phyloP scores from a whole-genome alignment of 37 sponge, comb jelly and placozoan species.

The Haliclona indistincta region DNA sequence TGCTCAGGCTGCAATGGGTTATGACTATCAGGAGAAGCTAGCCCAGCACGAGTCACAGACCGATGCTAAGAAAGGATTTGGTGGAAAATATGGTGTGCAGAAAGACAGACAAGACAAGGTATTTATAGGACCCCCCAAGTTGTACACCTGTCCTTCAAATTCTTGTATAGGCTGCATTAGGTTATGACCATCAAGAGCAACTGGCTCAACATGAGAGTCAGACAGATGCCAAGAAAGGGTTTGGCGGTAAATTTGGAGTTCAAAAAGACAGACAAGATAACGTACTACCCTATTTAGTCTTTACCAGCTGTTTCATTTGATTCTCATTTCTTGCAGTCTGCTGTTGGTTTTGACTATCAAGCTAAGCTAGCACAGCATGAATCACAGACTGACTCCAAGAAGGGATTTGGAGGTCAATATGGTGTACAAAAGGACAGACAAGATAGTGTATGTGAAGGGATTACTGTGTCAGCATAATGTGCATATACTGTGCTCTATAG shows the following conservation, averaged over 20 bases:
- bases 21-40: constrained; percentile 74
- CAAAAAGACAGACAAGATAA: constrained; percentile 86
- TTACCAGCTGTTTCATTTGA: neutral
- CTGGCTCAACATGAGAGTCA: constrained; percentile 84
- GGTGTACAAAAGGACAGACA: constrained; percentile 88
- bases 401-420: constrained; percentile 95
- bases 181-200: constrained; percentile 79
- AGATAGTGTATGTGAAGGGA: constrained; percentile 79
- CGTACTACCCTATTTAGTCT: no score
- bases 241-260: constrained; percentile 95
- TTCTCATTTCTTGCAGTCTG: constrained; percentile 39
- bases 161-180: constrained; percentile 62
- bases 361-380: constrained; percentile 72
- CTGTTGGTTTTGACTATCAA: constrained; percentile 84
- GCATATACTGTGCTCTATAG: constrained; percentile 8
- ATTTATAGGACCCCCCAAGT: no score
- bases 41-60: constrained; percentile 88
- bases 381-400: constrained; percentile 87
- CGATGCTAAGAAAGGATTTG: constrained; percentile 86
- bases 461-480: no score
- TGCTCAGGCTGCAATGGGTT: constrained; percentile 79
- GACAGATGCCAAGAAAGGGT: constrained; percentile 88
- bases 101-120: constrained; percentile 92
- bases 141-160: neutral
- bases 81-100: constrained; percentile 92